Conservation (phyloP, 2,888 invertebrate genomes). For the Dromius quadrimaculatus region DNA sequence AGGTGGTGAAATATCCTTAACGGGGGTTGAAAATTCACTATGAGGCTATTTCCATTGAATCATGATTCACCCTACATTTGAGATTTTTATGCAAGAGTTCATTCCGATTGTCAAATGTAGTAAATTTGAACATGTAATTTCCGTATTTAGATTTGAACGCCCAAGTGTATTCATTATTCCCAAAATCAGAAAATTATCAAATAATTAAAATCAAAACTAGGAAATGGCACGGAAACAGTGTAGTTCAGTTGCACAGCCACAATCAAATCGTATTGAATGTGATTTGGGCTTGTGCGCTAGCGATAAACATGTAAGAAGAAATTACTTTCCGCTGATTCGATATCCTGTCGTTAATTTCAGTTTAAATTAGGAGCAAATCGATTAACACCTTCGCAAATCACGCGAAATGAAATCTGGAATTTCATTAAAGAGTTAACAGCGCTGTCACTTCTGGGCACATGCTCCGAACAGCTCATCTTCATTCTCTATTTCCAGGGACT, state of each 20-base stretch:
- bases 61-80: no score
- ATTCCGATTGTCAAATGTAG: no score
- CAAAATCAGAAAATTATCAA: conserved; percentile 33
- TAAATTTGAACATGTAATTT: no score
- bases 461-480: neutral
- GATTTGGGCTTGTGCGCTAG: conserved; percentile 1
- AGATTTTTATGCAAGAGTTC: no score
- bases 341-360: conserved; percentile 44
- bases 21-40: no score
- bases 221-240: conserved; percentile 34
- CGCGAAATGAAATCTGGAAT: conserved; percentile 50
- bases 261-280: neutral
- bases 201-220: conserved; percentile 38
- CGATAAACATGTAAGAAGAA: conserved; percentile 41
- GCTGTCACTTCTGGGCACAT: conserved; percentile 1
- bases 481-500: neutral
- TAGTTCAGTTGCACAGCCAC: conserved; percentile 13
- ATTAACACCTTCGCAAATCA: conserved; percentile 52
- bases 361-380: conserved; percentile 50
- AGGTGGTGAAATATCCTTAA: no score
- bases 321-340: conserved; percentile 33
- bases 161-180: conserved; percentile 29
- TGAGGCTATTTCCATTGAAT: no score
- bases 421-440: conserved; percentile 40
- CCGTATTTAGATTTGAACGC: no score